These are phyloP conservation scores for Pseudomyrmex flavicornis DNA, from an alignment of 1,140 invertebrate species.

Conservation along the genomic window DNA sequence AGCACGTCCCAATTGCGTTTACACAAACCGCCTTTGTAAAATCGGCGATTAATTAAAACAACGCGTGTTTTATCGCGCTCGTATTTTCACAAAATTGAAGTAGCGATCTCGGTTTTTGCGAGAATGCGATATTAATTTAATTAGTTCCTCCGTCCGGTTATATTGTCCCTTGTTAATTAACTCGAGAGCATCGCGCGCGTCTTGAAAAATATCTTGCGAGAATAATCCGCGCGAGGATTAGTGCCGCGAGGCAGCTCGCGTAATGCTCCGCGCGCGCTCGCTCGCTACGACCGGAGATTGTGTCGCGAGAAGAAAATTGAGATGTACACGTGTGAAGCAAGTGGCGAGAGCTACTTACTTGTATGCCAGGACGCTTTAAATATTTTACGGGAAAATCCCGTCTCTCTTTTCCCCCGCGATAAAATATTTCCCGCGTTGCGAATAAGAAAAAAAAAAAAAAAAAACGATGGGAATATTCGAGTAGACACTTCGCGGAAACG, in stretches of 20 bases:
- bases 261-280: constrained; percentile 21
- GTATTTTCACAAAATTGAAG: too few relatives aligned
- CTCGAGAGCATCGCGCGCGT: too few relatives aligned
- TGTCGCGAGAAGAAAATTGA: constrained; percentile 48
- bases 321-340: constrained; percentile 25
- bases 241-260: background rate
- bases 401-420: background rate
- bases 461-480: background rate
- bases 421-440: background rate
- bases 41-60: too few relatives aligned
- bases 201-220: background rate
- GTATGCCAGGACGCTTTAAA: constrained; percentile 19
- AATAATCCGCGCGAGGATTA: constrained; percentile 36
- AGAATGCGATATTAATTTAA: too few relatives aligned
- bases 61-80: too few relatives aligned
- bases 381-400: constrained; percentile 25
- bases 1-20: too few relatives aligned
- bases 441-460: background rate
- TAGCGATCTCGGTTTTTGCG: too few relatives aligned
- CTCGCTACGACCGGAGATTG: constrained; percentile 8
- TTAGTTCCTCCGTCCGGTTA: too few relatives aligned
- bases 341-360: constrained; percentile 13
- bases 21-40: too few relatives aligned
- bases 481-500: background rate
- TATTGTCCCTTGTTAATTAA: too few relatives aligned